These are phyloP conservation scores for Drosophila bunnanda DNA, from an alignment of 2,888 invertebrate genomes.

Conservation along the genomic window DNA sequence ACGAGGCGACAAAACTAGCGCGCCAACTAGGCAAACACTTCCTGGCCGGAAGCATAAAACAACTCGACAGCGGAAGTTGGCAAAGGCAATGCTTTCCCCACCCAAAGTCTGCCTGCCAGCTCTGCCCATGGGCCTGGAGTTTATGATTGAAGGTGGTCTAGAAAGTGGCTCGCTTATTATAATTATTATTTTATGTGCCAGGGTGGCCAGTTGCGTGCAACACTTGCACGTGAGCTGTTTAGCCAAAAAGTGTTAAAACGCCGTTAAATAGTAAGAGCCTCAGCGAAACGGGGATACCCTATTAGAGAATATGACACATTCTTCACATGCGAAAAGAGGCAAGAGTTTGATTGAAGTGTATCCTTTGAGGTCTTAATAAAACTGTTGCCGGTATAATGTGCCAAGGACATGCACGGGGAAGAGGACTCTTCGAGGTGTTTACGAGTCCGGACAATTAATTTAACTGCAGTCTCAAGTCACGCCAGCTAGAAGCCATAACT, in stretches of 20 bases:
- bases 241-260: conserved; percentile 76
- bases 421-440: conserved; percentile 61
- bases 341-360: conserved; percentile 4
- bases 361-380: conserved; percentile 2
- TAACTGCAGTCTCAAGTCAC: conserved; percentile 66
- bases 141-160: conserved; percentile 67
- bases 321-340: too few relatives aligned
- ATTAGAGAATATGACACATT: not conserved
- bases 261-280: conserved; percentile 64
- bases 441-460: conserved; percentile 74
- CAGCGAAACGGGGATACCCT: conserved; percentile 15
- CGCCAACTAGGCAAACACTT: conserved; percentile 81
- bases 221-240: conserved; percentile 77
- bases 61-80: conserved; percentile 81
- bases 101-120: not conserved
- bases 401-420: conserved; percentile 62
- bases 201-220: conserved; percentile 44
- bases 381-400: conserved; percentile 31
- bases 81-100: conserved; percentile 34
- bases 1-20: conserved; percentile 76
- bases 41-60: conserved; percentile 81
- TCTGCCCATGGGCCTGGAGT: conserved; percentile 31
- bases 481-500: conserved; percentile 68
- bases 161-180: conserved; percentile 64
- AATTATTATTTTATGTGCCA: conserved; percentile 69